These are phyloP conservation scores for Lophotriccus pileatus DNA, from an alignment of 2,797 vertebrate genomes.

Conservation along the genomic window DNA sequence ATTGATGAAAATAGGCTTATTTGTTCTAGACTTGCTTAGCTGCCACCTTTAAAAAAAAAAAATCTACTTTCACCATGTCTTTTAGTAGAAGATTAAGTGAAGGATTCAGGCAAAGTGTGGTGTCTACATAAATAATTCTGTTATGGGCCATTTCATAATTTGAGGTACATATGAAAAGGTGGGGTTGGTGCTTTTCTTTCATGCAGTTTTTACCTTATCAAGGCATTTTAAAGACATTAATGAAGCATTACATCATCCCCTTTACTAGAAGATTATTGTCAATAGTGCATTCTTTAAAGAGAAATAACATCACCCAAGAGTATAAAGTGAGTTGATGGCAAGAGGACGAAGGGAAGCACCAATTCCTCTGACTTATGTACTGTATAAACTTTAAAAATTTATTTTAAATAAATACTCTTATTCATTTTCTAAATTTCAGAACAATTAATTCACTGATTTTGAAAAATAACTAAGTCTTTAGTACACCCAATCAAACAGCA, in stretches of 20 bases:
- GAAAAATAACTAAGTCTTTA: not conserved
- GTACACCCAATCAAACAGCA: not conserved
- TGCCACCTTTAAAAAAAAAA: not conserved
- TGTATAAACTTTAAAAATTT: not conserved
- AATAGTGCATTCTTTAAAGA: not conserved
- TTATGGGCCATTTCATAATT: not conserved
- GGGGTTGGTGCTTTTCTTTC: not conserved
- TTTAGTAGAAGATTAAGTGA: not conserved
- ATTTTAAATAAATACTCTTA: not conserved
- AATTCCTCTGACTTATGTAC: not conserved
- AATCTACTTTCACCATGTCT: not conserved
- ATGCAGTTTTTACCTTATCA: not conserved
- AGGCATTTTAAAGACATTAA: not conserved
- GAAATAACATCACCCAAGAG: not conserved
- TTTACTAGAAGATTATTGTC: not conserved
- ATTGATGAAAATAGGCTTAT: not conserved
- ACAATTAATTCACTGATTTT: not conserved
- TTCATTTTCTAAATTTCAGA: not conserved
- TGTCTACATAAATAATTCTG: not conserved
- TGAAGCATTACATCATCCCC: not conserved
- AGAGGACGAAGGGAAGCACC: accelerated
- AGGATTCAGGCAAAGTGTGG: not conserved
- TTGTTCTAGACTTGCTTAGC: not conserved
- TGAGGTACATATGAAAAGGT: not conserved
- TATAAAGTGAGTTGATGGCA: not conserved